Conservation (phyloP, 2,113 vertebrate species). For the Crypturellus undulatus region DNA sequence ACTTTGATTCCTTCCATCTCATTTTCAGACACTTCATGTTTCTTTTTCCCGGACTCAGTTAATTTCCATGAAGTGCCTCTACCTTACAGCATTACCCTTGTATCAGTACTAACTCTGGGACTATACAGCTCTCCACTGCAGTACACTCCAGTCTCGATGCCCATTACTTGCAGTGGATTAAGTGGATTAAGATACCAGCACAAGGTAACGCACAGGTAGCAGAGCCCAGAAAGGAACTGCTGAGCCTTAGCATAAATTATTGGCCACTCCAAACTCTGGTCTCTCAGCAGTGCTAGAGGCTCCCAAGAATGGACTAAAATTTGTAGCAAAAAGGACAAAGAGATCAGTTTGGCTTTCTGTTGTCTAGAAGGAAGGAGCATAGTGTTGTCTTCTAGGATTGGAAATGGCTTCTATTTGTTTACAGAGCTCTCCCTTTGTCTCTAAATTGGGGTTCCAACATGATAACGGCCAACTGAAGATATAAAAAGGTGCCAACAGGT, state of each 20-base stretch:
- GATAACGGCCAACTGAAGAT: neutral
- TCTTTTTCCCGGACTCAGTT: neutral
- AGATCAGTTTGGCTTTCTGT: neutral
- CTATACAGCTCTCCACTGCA: neutral
- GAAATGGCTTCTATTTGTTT: neutral
- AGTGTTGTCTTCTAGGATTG: neutral
- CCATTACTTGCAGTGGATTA: fast-evolving
- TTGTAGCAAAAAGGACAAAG: neutral
- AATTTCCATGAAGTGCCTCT: neutral
- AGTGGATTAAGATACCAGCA: neutral
- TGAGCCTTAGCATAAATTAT: neutral
- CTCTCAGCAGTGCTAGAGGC: neutral
- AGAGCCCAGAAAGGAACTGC: neutral
- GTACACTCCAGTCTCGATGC: neutral
- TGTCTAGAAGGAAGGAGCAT: neutral
- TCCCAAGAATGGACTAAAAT: neutral
- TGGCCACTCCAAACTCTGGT: neutral
- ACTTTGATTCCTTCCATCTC: neutral
- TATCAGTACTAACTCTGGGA: neutral
- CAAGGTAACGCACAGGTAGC: neutral
- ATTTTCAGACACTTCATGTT: neutral
- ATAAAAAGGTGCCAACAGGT: neutral
- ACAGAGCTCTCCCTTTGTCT: neutral
- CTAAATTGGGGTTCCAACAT: neutral
- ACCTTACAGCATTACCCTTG: neutral